These are phyloP conservation scores for Zosterops borbonicus DNA, from an alignment of 2,113 vertebrate species.

Conservation along the genomic window DNA sequence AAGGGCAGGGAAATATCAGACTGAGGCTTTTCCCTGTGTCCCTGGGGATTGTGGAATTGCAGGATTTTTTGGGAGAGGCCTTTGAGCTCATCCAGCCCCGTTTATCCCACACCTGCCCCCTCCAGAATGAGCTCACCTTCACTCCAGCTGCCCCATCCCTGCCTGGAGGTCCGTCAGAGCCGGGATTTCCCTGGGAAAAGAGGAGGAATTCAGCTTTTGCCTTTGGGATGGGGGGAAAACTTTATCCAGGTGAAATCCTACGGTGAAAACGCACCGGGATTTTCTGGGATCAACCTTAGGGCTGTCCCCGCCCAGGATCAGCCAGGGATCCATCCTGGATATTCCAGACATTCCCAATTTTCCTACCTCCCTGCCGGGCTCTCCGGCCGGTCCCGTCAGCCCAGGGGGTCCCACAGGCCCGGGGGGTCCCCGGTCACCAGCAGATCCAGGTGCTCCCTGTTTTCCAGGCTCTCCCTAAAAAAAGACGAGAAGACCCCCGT, in stretches of 20 bases:
- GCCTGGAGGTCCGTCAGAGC: constrained; percentile 91
- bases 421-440: constrained; percentile 91
- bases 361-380: constrained; percentile 89
- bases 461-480: constrained; percentile 94
- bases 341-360: background rate
- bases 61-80: too few species aligned
- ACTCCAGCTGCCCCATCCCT: constrained; percentile 89
- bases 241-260: background rate
- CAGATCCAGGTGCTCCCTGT: constrained; percentile 86
- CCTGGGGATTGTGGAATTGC: too few species aligned
- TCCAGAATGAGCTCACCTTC: constrained; percentile 77
- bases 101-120: too few species aligned
- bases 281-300: too few species aligned
- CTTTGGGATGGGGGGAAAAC: background rate
- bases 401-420: constrained; percentile 93
- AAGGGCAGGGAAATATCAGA: too few species aligned
- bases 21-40: too few species aligned
- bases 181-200: constrained; percentile 84
- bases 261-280: accelerated
- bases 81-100: too few species aligned
- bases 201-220: background rate
- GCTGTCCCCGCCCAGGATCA: background rate
- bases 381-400: constrained; percentile 88
- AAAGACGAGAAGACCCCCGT: accelerated
- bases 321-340: background rate